phyloP scores from a whole-genome alignment of 2,113 vertebrate genomes.

The Dunckerocampus dactyliophorus region DNA sequence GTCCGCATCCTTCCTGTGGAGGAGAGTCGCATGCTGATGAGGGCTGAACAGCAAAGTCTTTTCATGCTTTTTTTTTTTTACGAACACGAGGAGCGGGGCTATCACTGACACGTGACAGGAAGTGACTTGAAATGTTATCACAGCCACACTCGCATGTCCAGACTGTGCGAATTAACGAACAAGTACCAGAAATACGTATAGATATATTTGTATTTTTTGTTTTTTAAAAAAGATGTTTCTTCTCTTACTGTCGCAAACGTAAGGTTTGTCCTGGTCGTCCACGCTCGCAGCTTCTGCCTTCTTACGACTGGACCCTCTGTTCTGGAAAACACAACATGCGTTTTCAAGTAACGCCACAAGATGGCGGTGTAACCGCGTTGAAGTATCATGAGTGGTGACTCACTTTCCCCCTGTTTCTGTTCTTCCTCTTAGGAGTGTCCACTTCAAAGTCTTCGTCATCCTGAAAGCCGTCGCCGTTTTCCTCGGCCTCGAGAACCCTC shows the following conservation, averaged over 20 bases:
- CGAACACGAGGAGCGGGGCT: conserved; percentile 25
- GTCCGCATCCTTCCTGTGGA: conserved; percentile 31
- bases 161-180: neutral
- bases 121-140: neutral
- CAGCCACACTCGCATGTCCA: neutral
- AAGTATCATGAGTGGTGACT: conserved; percentile 43
- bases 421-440: conserved; percentile 94
- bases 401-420: conserved; percentile 92
- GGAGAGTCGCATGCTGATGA: conserved; percentile 57
- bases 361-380: too few species aligned
- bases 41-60: conserved; percentile 42
- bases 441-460: conserved; percentile 95
- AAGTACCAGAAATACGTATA: neutral
- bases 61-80: conserved; percentile 52
- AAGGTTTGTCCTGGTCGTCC: conserved; percentile 96
- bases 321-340: conserved; percentile 67
- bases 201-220: conserved; percentile 9
- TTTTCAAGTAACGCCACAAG: neutral
- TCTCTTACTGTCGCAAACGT: conserved; percentile 97
- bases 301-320: conserved; percentile 86
- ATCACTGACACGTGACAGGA: conserved; percentile 13
- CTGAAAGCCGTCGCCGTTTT: conserved; percentile 89
- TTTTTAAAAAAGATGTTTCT: neutral
- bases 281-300: conserved; percentile 81
- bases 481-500: conserved; percentile 95